A percentile compares a stretch with the other conserved stretches of the same genome.
phyloP scores from a whole-genome alignment of 2,797 vertebrate genomes.

The Falco rusticolus region DNA sequence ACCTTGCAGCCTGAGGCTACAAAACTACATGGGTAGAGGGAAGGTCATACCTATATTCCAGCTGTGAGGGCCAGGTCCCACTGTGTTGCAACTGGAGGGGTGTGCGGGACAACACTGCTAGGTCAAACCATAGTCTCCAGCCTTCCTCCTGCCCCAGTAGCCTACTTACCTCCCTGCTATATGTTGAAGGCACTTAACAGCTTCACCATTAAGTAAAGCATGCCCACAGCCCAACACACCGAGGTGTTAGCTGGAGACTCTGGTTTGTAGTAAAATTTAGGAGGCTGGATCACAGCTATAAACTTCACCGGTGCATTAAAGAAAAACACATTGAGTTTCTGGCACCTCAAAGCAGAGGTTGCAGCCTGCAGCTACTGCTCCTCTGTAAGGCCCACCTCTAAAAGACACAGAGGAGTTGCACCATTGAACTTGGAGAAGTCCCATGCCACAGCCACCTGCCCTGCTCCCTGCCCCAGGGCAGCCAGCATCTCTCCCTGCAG shows the following conservation, averaged over 20 bases:
- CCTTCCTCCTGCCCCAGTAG: not conserved
- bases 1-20: not conserved
- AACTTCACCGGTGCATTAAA: not conserved
- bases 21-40: not conserved
- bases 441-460: not conserved
- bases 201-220: not conserved
- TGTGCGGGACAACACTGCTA: not conserved
- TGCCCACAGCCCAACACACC: not conserved
- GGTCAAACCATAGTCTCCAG: fast-evolving
- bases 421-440: fast-evolving
- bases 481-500: not conserved
- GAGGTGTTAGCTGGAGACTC: not conserved
- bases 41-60: not conserved
- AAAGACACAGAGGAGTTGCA: fast-evolving
- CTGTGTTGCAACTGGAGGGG: not conserved
- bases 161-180: not conserved
- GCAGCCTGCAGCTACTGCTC: not conserved
- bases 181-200: fast-evolving
- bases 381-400: not conserved
- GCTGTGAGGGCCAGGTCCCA: not conserved
- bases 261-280: not conserved
- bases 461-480: not conserved
- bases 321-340: not conserved
- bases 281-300: not conserved
- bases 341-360: not conserved